Evolutionary conservation across 2,797 vertebrate species (phyloP).

Genomic region (Zenarchopterus dispar): DNA sequence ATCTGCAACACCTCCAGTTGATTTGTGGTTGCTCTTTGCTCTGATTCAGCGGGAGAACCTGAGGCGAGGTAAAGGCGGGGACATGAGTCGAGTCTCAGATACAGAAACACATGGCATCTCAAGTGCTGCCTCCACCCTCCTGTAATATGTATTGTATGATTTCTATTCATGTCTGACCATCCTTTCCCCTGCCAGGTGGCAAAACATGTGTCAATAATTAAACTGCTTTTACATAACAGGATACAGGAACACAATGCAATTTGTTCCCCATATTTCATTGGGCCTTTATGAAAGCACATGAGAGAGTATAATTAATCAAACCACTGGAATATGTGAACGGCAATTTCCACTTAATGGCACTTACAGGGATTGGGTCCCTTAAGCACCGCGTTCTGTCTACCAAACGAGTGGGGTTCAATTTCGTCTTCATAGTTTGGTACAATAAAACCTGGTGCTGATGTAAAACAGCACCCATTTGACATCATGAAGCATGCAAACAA

Average conservation of each 20-base stretch:
- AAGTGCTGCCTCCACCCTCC: slow-evolving; percentile 54
- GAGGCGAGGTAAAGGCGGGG: slow-evolving; percentile 47
- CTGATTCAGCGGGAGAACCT: slow-evolving; percentile 43
- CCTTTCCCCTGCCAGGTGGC: slow-evolving; percentile 81
- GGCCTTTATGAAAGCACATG: slow-evolving; percentile 84
- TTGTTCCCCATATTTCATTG: slow-evolving; percentile 84
- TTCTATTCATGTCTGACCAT: slow-evolving; percentile 77
- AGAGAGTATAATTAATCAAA: slow-evolving; percentile 87
- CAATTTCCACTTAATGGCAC: slow-evolving; percentile 88
- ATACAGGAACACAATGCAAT: slow-evolving; percentile 84
- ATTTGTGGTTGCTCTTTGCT: slow-evolving; percentile 31
- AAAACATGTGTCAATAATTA: slow-evolving; percentile 87
- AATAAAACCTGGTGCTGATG: slow-evolving; percentile 79
- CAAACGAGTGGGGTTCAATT: slow-evolving; percentile 84
- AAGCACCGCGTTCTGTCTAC: slow-evolving; percentile 83
- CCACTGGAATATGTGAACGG: slow-evolving; percentile 86
- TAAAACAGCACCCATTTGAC: slow-evolving; percentile 79
- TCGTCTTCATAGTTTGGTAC: slow-evolving; percentile 78
- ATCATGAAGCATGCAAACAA: slow-evolving; percentile 55
- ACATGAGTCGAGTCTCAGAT: slow-evolving; percentile 48
- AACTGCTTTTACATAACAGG: slow-evolving; percentile 85
- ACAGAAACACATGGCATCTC: slow-evolving; percentile 67
- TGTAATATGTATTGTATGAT: slow-evolving; percentile 72
- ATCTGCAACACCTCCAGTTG: slow-evolving; percentile 43
- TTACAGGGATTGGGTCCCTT: slow-evolving; percentile 87